Evolutionary conservation across 2,888 invertebrate genomes (phyloP), one percentile per base, ranked within the genome.

Genomic region (Drosophila parthenogenetica): DNA sequence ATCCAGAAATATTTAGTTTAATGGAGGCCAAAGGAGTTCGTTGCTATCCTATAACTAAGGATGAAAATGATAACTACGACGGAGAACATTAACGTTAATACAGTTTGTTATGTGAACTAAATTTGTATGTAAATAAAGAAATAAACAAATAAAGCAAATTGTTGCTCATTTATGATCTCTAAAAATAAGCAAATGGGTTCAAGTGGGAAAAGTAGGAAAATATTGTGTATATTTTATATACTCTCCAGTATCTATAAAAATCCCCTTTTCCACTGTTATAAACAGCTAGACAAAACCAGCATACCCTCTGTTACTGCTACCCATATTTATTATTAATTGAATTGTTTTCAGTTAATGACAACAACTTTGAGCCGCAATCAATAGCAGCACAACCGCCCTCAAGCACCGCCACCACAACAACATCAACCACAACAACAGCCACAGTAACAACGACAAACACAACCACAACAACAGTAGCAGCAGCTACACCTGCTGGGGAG

Each of bases 311-410:
- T 4, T 5, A 11, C 16, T 10, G 10, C 14, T 46, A 14, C 2
- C 2, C 13, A 46, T 11, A 46, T 8, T 32, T 22, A 50, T 16
- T 42, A 35, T 29, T 51, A 60, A 69, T 62, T 61, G 17, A 48
- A 64, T 79, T 73, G 49, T 39, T 74, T 59, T 59, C 62, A 58
- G 62, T 68, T 35, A 78, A 72, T 55, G 76, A 78, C 29, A 70
- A 64, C 66, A 69, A 58, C 66, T 76, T 64, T 37, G 77, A 83
- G 54, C 54, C 69, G 49, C 13, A 64, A 19, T 35, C 64, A 17
- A 22, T 42, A n/a, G 11, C 46, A 25, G 19, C 45, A 54, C 59
- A 39, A 45, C 58, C 40, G 7, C 11, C 37, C 3, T 22, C 61
- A 16, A 45, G 40, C 22, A 46, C 45, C 13, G 53, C 63, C 62